Conservation (phyloP, 2,797 vertebrate genomes). For the Allobates femoralis region DNA sequence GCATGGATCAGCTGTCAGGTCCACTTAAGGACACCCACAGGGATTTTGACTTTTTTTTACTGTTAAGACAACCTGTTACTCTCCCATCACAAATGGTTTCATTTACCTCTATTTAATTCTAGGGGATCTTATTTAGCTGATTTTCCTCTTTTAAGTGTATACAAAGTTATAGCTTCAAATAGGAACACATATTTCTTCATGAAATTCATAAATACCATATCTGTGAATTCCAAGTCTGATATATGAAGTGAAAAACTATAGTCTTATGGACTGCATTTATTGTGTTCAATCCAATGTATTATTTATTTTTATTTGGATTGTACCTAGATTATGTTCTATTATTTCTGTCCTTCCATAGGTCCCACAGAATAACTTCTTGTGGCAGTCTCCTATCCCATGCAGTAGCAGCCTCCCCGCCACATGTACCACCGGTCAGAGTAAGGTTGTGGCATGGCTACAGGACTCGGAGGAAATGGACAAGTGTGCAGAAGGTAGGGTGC, state of each 20-base stretch:
- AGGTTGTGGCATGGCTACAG: constrained; percentile 95
- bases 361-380: constrained; percentile 84
- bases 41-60: no score
- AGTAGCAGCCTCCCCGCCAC: constrained; percentile 90
- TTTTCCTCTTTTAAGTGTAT: background rate
- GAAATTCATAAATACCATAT: background rate
- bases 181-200: background rate
- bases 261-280: background rate
- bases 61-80: no score
- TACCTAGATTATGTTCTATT: background rate
- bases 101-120: no score
- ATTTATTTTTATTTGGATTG: background rate
- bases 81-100: no score
- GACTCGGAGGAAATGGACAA: constrained; percentile 99
- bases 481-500: constrained; percentile 89
- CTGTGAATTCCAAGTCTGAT: background rate
- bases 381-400: constrained; percentile 83
- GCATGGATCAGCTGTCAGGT: no score
- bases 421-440: constrained; percentile 94
- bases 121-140: background rate
- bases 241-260: background rate
- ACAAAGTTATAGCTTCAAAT: background rate
- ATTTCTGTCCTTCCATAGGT: constrained; percentile 69
- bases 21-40: no score
- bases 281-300: background rate